Percentiles rank a stretch among this genome's conserved stretches.
Conservation (phyloP, 2,888 invertebrate species). For the Drosophila tanythrix region DNA sequence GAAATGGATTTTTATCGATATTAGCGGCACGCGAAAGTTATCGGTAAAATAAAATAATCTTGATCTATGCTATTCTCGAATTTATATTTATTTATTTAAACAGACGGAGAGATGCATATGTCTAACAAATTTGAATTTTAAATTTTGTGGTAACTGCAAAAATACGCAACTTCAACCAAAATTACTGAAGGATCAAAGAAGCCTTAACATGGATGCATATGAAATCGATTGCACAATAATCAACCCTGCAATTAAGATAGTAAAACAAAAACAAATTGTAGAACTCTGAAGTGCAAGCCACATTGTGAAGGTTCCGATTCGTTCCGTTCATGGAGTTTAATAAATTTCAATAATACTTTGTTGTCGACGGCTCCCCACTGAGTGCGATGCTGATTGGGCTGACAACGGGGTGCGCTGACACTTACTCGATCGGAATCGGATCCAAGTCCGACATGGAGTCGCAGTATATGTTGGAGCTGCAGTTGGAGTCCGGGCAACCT, state of each 20-base stretch:
- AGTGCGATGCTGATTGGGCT: conserved; percentile 48
- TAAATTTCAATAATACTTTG: conserved; percentile 37
- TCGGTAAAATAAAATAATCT: background rate
- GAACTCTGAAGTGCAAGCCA: background rate
- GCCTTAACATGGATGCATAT: background rate
- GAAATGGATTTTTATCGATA: background rate
- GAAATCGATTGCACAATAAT: background rate
- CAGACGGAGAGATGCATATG: too few relatives aligned
- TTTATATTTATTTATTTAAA: background rate
- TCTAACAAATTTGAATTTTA: background rate
- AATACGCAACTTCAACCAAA: background rate
- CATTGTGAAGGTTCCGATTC: conserved; percentile 10
- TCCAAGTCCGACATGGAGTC: conserved; percentile 15
- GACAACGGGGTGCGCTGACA: conserved; percentile 49
- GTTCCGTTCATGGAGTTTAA: conserved; percentile 8
- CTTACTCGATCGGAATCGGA: conserved; percentile 14
- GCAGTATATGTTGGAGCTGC: conserved; percentile 12
- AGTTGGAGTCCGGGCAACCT: conserved; percentile 27
- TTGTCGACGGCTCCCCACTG: conserved; percentile 49
- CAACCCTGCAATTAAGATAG: background rate
- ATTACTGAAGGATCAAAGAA: background rate
- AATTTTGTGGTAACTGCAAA: background rate
- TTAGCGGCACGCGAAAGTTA: background rate
- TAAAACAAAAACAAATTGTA: background rate
- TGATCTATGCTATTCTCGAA: background rate